These are phyloP conservation scores for Melanotaenia nigrans DNA, from an alignment of 2,797 vertebrate species.

Conservation along the genomic window DNA sequence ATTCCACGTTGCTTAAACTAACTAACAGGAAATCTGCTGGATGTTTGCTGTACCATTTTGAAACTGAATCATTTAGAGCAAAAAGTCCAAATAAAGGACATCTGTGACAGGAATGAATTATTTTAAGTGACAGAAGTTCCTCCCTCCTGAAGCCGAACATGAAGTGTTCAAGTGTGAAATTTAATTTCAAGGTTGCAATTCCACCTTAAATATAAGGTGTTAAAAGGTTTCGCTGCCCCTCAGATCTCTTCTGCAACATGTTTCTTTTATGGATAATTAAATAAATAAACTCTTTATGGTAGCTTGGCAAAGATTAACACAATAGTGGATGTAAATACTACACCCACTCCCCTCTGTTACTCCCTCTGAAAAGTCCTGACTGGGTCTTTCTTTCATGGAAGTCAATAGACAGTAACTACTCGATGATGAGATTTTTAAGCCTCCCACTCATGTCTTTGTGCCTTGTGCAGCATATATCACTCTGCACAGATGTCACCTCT, in stretches of 20 bases:
- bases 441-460: background rate
- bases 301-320: constrained; percentile 4
- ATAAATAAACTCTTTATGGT: constrained; percentile 7
- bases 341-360: background rate
- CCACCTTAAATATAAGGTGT: constrained; percentile 9
- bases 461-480: background rate
- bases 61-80: background rate
- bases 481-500: constrained; percentile 8
- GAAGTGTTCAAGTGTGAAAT: constrained; percentile 24
- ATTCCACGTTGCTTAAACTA: background rate
- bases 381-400: background rate
- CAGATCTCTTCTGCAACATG: background rate
- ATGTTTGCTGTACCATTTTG: background rate
- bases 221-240: background rate
- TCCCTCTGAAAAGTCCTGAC: background rate
- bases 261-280: constrained; percentile 22
- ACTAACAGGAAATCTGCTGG: background rate
- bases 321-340: background rate
- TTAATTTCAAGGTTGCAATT: constrained; percentile 5
- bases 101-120: constrained; percentile 4
- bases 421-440: constrained; percentile 6
- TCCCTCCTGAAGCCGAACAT: constrained; percentile 22
- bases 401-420: background rate
- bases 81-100: constrained; percentile 4
- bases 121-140: constrained; percentile 34